These are phyloP conservation scores for Gnathonemus echidnorhynchus DNA, from an alignment of 2,113 vertebrate genomes.

Conservation along the genomic window DNA sequence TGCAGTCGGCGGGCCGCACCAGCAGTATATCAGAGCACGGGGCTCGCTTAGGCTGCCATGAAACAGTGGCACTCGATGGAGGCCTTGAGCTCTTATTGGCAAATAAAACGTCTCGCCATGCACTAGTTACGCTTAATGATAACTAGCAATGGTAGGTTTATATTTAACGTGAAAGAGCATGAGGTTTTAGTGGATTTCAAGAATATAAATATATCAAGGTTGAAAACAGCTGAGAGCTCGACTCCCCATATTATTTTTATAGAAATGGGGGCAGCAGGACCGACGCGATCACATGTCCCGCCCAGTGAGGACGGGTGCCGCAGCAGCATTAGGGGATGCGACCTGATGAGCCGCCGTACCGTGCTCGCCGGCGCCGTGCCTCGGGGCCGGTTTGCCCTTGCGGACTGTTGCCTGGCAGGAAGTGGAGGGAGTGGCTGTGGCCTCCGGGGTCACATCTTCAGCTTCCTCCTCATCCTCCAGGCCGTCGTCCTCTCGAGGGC, in stretches of 20 bases:
- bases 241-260: background rate
- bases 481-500: constrained; percentile 75
- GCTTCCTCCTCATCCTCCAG: constrained; percentile 62
- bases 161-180: background rate
- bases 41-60: background rate
- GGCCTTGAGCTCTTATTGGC: background rate
- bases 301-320: background rate
- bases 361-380: constrained; percentile 70
- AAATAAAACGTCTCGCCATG: background rate
- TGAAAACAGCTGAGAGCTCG: background rate
- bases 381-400: constrained; percentile 67
- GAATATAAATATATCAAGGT: background rate
- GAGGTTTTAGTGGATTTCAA: background rate
- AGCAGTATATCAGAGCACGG: background rate
- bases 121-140: background rate
- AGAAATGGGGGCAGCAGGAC: background rate
- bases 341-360: constrained; percentile 30
- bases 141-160: too few relatives aligned
- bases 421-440: constrained; percentile 61
- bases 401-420: constrained; percentile 77
- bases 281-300: background rate
- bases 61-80: background rate
- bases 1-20: background rate
- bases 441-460: constrained; percentile 63
- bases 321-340: background rate